Percentiles rank a stretch among this genome's conserved stretches.
phyloP scores from a whole-genome alignment of 2,888 invertebrate species.

The Machimus atricapillus region DNA sequence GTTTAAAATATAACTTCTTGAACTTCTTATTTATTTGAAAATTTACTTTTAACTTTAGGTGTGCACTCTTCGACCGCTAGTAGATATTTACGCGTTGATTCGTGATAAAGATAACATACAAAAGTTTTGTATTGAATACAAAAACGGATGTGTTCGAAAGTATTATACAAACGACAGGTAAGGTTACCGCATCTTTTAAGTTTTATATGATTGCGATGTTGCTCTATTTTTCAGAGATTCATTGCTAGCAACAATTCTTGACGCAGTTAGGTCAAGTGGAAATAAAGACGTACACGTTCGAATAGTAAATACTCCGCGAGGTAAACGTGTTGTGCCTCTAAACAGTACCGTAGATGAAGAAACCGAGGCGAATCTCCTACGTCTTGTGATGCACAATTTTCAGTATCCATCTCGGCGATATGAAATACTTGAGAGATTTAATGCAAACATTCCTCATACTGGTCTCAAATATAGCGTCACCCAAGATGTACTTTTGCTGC shows the following conservation, averaged over 20 bases:
- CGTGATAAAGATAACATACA: constrained; percentile 91
- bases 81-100: constrained; percentile 89
- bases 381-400: constrained; percentile 67
- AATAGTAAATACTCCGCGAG: constrained; percentile 82
- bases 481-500: constrained; percentile 80
- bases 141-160: constrained; percentile 85
- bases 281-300: constrained; percentile 96
- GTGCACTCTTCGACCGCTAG: constrained; percentile 81
- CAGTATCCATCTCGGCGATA: constrained; percentile 66
- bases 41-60: constrained; percentile 57
- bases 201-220: background rate
- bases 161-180: constrained; percentile 93
- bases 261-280: constrained; percentile 95
- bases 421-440: constrained; percentile 92
- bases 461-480: constrained; percentile 95
- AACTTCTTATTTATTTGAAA: background rate
- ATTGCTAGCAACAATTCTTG: constrained; percentile 90
- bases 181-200: constrained; percentile 18
- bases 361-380: constrained; percentile 83
- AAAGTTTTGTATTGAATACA: constrained; percentile 91
- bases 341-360: constrained; percentile 94
- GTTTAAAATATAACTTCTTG: background rate
- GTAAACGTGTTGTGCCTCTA: constrained; percentile 87
- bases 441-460: constrained; percentile 97
- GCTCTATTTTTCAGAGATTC: constrained; percentile 75